phyloP scores from a whole-genome alignment of 2,113 vertebrate species.

The Silurus glanis region DNA sequence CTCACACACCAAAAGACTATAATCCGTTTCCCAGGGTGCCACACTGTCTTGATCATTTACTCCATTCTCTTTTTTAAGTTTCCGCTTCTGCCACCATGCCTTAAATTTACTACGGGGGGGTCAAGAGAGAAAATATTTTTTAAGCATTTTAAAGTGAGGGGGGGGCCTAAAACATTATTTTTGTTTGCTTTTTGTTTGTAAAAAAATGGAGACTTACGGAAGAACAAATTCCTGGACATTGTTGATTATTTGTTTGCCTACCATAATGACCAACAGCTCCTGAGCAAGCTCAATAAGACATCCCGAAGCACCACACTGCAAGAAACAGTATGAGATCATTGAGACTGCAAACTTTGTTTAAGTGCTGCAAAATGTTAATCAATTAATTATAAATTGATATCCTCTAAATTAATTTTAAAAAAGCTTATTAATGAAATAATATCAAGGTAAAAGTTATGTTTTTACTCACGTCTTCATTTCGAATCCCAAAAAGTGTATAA shows the following conservation, averaged over 20 bases:
- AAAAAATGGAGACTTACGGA: constrained; percentile 64
- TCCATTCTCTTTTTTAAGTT: constrained; percentile 54
- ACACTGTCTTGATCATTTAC: neutral
- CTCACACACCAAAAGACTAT: constrained; percentile 70
- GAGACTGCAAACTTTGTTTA: neutral
- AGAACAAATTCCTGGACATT: constrained; percentile 77
- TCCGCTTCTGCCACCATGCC: constrained; percentile 70
- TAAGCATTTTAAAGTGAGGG: neutral
- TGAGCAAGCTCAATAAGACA: constrained; percentile 78
- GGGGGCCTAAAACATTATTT: neutral
- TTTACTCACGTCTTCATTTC: constrained; percentile 77
- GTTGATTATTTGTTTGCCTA: constrained; percentile 78
- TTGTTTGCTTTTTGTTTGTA: neutral
- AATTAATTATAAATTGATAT: neutral
- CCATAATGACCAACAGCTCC: constrained; percentile 80
- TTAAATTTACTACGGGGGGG: constrained; percentile 72
- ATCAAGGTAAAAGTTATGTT: neutral
- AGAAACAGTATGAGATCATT: constrained; percentile 16
- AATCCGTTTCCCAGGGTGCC: constrained; percentile 72
- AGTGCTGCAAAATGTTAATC: neutral
- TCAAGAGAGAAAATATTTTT: neutral
- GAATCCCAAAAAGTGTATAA: constrained; percentile 73
- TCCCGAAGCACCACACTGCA: constrained; percentile 73
- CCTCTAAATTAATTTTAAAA: neutral
- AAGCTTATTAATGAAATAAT: neutral